Evolutionary conservation across 2,797 vertebrate genomes (phyloP).

Genomic region (Adelosebastes latens): DNA sequence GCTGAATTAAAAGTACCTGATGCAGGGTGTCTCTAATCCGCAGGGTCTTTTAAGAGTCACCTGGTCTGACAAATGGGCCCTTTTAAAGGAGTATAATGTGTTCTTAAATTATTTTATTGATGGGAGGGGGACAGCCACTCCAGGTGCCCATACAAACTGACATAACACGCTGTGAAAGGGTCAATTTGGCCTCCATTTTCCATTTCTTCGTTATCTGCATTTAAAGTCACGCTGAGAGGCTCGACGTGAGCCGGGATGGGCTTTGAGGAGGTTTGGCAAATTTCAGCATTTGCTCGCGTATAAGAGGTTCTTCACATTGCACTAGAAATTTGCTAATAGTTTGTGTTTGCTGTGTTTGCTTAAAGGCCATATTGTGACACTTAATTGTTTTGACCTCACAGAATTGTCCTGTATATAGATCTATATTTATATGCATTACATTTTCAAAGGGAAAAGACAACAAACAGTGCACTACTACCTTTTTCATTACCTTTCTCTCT

Average conservation of each 20-base stretch:
- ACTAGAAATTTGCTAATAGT: slow-evolving; percentile 83
- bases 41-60: slow-evolving; percentile 98
- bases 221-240: slow-evolving; percentile 87
- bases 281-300: slow-evolving; percentile 84
- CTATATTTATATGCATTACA: not conserved
- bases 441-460: not conserved
- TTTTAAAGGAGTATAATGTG: slow-evolving; percentile 98
- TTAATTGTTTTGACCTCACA: slow-evolving; percentile 2
- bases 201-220: slow-evolving; percentile 93
- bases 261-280: slow-evolving; percentile 86
- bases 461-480: not conserved
- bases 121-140: slow-evolving; percentile 91
- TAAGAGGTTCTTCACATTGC: slow-evolving; percentile 82
- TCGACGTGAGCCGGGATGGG: slow-evolving; percentile 75
- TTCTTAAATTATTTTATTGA: slow-evolving; percentile 99
- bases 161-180: slow-evolving; percentile 94
- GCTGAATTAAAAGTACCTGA: slow-evolving; percentile 92
- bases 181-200: slow-evolving; percentile 99
- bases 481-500: not conserved
- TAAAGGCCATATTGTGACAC: not conserved
- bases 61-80: slow-evolving; percentile 97
- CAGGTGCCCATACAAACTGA: slow-evolving; percentile 95
- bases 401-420: not conserved
- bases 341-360: slow-evolving; percentile 53
- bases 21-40: slow-evolving; percentile 87